phyloP scores from a whole-genome alignment of 1,140 invertebrate species.

The Acyrthosiphon pisum region DNA sequence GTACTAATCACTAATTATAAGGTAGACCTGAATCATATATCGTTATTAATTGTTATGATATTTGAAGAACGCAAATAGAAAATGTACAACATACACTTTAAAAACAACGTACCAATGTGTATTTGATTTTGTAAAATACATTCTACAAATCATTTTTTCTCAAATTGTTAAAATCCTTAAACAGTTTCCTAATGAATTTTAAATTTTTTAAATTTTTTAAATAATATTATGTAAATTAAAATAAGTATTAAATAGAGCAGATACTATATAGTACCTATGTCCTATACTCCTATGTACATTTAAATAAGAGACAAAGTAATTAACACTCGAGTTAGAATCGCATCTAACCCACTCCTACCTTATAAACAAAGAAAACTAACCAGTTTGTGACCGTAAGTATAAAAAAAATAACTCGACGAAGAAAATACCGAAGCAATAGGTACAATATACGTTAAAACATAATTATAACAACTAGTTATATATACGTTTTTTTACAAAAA shows the following conservation, averaged over 20 bases:
- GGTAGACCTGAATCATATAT: constrained; percentile 30
- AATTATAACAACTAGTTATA: no score
- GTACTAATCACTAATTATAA: not conserved
- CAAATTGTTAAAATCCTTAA: not conserved
- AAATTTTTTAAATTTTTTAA: not conserved
- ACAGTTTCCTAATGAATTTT: not conserved
- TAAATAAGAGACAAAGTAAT: not conserved
- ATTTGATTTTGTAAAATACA: not conserved
- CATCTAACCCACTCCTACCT: no score
- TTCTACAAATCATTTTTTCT: not conserved
- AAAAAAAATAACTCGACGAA: not conserved
- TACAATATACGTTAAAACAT: not conserved
- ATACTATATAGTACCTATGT: no score
- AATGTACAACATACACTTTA: not conserved
- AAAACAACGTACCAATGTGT: not conserved
- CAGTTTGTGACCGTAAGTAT: no score
- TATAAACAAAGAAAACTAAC: not conserved
- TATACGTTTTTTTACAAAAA: no score
- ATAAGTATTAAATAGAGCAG: not conserved
- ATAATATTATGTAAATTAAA: not conserved
- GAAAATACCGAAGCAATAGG: not conserved
- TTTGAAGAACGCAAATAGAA: not conserved
- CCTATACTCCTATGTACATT: no score
- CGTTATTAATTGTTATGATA: constrained; percentile 25
- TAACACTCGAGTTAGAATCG: not conserved